Base-by-base conservation (phyloP, 2,113 vertebrate species). In the Hyperoodon ampullatus region DNA sequence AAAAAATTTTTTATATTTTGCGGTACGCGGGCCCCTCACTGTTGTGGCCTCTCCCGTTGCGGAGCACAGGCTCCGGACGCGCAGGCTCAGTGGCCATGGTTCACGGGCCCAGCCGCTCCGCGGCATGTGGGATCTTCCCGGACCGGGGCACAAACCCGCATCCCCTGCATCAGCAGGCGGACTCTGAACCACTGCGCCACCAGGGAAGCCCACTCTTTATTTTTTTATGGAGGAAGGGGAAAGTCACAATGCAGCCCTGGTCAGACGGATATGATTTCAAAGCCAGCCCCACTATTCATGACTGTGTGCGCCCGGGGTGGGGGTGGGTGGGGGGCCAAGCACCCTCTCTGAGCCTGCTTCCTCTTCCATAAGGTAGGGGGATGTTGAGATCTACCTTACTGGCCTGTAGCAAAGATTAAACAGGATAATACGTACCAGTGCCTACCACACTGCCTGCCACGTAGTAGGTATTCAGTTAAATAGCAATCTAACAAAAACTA, bases 301-400 rank as follows among this genome's bases (percentile, higher is more conserved):
- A 61, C 74, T 5, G 3, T 50, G 66, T 39, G 47, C 14, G 14
- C 30, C 24, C 16, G 39, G 35, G 47, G 47, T 13, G 47, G 47
- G 2, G 44, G 42, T 42, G 42, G 42, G 42, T 42, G 42, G 6
- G 44, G 71, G 83, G n/a, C 23, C 63, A 16, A 5, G 55, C 19
- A n/a, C 70, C 30, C 47, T 11, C 75, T 70, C 77, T 30, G 42
- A 58, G 50, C 30, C 81, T 55, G 63, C 75, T 78, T 96, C 83
- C 47, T 61, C 47, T 12, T 35, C 42, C 24, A 1, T 21, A 26
- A 72, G 23, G 66, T 10, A 80, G 60, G 42, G 16, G 16, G 16
- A 14, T 30, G 30, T 4, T 4, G 12, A 77, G 44, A 18, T 23
- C 77, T 24, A 44, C 81, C 65, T 83, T 5, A 44, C 2, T n/a